These are phyloP conservation scores for Euwallacea similis DNA, from an alignment of 1,140 invertebrate genomes.

Conservation along the genomic window DNA sequence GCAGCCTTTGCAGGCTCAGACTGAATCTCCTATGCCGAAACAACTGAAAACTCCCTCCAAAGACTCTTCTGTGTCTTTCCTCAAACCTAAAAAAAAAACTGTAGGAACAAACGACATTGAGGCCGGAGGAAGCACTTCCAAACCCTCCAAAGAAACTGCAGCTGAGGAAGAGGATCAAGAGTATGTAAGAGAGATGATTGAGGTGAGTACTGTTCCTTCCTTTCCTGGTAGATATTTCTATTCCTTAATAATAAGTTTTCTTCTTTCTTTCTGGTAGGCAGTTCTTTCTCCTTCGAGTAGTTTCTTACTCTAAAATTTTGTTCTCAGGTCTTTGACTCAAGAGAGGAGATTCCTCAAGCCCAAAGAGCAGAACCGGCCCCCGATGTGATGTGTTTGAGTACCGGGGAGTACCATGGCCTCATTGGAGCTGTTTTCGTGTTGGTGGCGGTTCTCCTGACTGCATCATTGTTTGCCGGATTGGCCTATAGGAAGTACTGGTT, in stretches of 20 bases:
- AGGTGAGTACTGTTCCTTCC: conserved; percentile 57
- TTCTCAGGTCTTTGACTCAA: conserved; percentile 64
- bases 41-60: not conserved
- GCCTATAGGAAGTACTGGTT: conserved; percentile 73
- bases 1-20: not conserved
- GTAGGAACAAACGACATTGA: not conserved
- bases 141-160: not conserved
- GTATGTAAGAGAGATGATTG: conserved; percentile 84
- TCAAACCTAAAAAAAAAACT: not conserved
- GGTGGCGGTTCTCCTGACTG: conserved; percentile 67
- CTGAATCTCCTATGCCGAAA: not conserved
- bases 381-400: conserved; percentile 72
- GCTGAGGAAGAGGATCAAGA: conserved; percentile 63
- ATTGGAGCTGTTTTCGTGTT: conserved; percentile 71
- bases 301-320: conserved; percentile 38
- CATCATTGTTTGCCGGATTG: conserved; percentile 65
- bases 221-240: too few species aligned
- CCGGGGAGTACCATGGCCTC: conserved; percentile 75
- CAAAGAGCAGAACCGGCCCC: conserved; percentile 60
- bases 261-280: not conserved
- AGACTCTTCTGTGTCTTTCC: conserved; percentile 3
- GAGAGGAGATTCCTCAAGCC: conserved; percentile 69
- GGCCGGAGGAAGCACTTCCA: not conserved
- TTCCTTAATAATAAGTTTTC: too few species aligned
- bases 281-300: not conserved